Evolutionary conservation across 2,797 vertebrate genomes (phyloP), one percentile per base, ranked within the genome.

Genomic region (Coregonus suidteri): DNA sequence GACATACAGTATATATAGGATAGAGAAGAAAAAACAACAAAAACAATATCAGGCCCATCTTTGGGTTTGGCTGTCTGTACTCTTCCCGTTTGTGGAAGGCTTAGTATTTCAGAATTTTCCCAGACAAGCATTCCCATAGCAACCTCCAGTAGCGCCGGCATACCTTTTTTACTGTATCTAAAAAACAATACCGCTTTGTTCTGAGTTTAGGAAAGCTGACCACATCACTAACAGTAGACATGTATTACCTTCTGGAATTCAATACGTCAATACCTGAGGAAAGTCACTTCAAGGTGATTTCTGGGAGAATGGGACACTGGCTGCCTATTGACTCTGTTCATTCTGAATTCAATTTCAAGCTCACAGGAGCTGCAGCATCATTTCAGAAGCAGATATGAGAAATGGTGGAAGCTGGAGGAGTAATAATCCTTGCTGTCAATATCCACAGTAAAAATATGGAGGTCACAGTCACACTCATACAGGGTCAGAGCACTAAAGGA

Each of bases 321-420:
- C 59, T 86, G 91, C 90, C 92, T 91, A 91, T 90, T 90, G 91
- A 91, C 92, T 93, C 41, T 47, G 83, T 93, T 93, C 92, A 94
- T 94, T 94, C 93, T 92, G 94, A 93, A 95, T 95, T 94, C 92
- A 94, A 92, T 91, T 92, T 90, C 88, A 84, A 87, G 92, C 91
- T 93, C 88, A 89, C 90, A 90, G 93, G 87, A 86, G 89, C 84
- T 20, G 82, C 88, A 74, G 87, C 88, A 89, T 93, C 87, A 93
- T 93, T 91, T 93, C 90, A 92, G 89, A 89, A 71, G 88, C 86
- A 82, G 86, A 87, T 88, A 92, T 89, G 79, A 87, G 78, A 82
- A 79, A 79, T 34, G 3, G n/a, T 79, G 72, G 77, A 64, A 83
- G 70, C 83, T 81, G 75, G 41, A 79, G 69, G 64, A 56, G 53